Base-by-base conservation (phyloP, 2,888 invertebrate genomes). In the Yponomeuta sedellus region DNA sequence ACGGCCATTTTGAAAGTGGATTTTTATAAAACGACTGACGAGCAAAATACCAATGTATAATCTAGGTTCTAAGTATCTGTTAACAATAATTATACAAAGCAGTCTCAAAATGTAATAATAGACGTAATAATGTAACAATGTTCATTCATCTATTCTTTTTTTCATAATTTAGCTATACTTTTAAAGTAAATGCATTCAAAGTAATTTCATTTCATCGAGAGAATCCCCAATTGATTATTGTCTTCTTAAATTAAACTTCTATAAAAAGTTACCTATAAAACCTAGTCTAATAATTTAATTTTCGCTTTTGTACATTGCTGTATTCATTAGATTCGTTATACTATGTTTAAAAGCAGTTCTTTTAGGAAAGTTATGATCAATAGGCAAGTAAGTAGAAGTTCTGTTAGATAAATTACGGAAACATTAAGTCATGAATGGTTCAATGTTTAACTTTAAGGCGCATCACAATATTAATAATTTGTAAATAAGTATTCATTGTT, bases 241-340 rank as follows among this genome's bases (percentile, higher is more conserved):
- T 52, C 44, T 52, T 52, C 44, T 52, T 5, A 16, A 52, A 52
- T 4, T 52, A 52, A 52, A 16, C 44, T 12, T 39, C 25, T 59
- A 22, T 59, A 59, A 59, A 59, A 59, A 78, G 87, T 88, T 88
- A 88, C 88, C 88, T 80, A 77, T 76, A 77, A 79, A 44, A 74
- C 78, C 89, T 89, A 89, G 89, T 89, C 89, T 81, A 80, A 85
- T 84, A 80, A 74, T 81, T 81, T 77, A 72, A 72, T 76, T 81
- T 77, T 74, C 12, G 85, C 82, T 85, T 82, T 74, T 88, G 86
- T 88, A 88, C 78, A 86, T 85, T 39, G 63, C 63, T 22, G 63
- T 16, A 52, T 12, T 52, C 12, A 16, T 4, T 52, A 12, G 5
- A 52, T 52, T 16, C 44, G 12, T 52, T 52, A 16, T 16, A 25